Evolutionary conservation across 2,888 invertebrate genomes (phyloP).

Genomic region (Gibbula magus): DNA sequence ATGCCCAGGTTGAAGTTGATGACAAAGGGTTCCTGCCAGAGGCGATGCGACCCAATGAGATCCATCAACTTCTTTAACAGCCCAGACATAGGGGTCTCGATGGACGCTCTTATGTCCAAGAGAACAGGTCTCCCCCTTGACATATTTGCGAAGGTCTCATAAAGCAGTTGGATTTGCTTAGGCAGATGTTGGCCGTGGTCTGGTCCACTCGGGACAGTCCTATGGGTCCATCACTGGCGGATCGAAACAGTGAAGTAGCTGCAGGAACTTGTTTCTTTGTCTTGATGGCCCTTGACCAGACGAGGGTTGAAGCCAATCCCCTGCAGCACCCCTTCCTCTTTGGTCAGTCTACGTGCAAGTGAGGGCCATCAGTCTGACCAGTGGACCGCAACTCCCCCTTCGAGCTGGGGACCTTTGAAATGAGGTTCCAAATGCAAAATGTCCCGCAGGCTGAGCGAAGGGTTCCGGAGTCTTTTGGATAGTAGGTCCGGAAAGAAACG

Average conservation of each 20-base stretch:
- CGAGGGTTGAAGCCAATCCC: background rate
- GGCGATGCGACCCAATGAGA: background rate
- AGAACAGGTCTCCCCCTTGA: no score
- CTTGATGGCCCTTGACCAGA: no score
- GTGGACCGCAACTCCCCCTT: background rate
- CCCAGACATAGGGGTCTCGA: no score
- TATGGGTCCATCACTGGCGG: background rate
- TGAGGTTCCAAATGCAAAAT: background rate
- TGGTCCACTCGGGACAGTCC: background rate
- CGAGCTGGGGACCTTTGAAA: background rate
- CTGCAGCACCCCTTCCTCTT: background rate
- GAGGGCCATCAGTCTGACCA: background rate
- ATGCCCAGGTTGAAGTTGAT: background rate
- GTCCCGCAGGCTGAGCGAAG: background rate
- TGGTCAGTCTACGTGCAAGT: background rate
- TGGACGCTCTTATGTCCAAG: no score
- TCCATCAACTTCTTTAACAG: background rate
- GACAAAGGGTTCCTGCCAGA: background rate
- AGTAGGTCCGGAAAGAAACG: background rate
- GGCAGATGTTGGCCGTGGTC: no score
- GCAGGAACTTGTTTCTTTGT: no score
- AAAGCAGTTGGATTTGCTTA: no score
- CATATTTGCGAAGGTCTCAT: no score
- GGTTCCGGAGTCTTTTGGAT: background rate
- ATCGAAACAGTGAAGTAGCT: no score